Base-by-base conservation (phyloP, 1,140 invertebrate genomes). In the Panagrolaimus sp. region DNA sequence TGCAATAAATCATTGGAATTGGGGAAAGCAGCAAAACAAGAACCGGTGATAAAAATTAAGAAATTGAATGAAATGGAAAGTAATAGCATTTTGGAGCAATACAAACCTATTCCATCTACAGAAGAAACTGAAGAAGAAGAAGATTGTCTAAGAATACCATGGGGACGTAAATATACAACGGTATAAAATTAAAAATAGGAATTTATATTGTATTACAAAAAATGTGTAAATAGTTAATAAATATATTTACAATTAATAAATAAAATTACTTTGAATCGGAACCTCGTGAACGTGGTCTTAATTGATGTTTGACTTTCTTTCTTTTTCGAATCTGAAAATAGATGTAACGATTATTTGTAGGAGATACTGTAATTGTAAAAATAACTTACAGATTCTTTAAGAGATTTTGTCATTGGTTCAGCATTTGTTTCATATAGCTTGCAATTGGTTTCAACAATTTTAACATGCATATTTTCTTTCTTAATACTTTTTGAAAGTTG, bases 1-100 rank as follows among this genome's bases (percentile, higher is more conserved):
- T 76, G 76, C 73, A 71, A 73, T 43, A 68, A 70, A 68, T 48
- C 79, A 26, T 32, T 77, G 15, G 44, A 63, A 47, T 15, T 43
- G 28, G 47, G 15, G n/a, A 38, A 38, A 38, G 44, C 32, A 43
- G 38, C 26, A n/a, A 48, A 72, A 6, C 43, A 46, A 32, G 73
- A 70, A 17, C 28, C 15, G 1, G 63, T 75, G 24, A 47, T 75
- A 62, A 10, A 76, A 46, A 38, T 75, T 21, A 58, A 44, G 67
- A 65, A 69, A 24, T 8, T 47, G 15, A 32, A 24, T n/a, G 52
- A 69, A 43, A 28, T 67, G 26, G 55, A 67, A 62, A 28, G 24
- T 43, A 43, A 14, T 66, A 44, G 43, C 1, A 24, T 69, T 10
- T 4, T 69, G 24, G 63, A 64, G 43, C 0, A 6, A 55, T 69